These are phyloP conservation scores for Dendropsophus ebraccatus DNA, from an alignment of 2,113 vertebrate genomes.

Conservation along the genomic window DNA sequence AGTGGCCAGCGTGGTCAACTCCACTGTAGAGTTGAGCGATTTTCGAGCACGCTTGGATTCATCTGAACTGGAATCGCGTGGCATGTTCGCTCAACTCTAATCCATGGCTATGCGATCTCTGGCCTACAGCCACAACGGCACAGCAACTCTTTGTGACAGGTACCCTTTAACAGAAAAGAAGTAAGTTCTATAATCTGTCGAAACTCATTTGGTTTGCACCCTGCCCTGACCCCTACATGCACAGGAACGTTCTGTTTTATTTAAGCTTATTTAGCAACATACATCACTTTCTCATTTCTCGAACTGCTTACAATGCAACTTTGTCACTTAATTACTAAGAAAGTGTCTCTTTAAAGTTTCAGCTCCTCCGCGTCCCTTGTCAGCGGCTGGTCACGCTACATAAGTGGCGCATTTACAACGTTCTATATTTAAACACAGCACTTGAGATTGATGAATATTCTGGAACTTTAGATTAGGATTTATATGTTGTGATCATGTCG, in stretches of 20 bases:
- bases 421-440: slow-evolving; percentile 46
- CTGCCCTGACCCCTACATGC: background rate
- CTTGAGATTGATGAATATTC: slow-evolving; percentile 50
- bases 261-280: slow-evolving; percentile 21
- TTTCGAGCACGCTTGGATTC: too few species aligned
- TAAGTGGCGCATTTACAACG: slow-evolving; percentile 24
- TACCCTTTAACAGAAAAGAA: too few species aligned
- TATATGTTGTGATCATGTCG: background rate
- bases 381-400: background rate
- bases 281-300: background rate
- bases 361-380: background rate
- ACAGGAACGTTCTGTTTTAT: slow-evolving; percentile 1
- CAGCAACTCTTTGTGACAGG: too few species aligned
- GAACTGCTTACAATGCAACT: slow-evolving; percentile 9
- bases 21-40: too few species aligned
- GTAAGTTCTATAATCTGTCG: background rate
- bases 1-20: too few species aligned
- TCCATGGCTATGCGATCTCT: too few species aligned
- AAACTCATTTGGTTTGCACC: background rate
- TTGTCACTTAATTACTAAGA: background rate
- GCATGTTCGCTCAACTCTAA: too few species aligned
- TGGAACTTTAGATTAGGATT: slow-evolving; percentile 3
- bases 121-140: too few species aligned
- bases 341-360: slow-evolving; percentile 6
- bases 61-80: too few species aligned